Evolutionary conservation across 2,797 vertebrate genomes (phyloP).

Genomic region (Siniperca obscura): DNA sequence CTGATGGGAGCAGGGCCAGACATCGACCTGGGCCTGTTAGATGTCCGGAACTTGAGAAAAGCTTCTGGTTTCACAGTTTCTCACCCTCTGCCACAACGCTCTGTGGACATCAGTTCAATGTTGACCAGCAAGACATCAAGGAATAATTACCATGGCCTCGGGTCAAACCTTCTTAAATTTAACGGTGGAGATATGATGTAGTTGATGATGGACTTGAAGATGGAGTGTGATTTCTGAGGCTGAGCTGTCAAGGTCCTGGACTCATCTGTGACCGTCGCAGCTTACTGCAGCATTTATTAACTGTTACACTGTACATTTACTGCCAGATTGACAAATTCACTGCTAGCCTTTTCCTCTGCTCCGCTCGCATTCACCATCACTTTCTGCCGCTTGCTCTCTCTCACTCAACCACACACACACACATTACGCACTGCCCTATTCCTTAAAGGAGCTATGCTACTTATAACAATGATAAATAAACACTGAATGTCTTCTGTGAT

Average conservation of each 20-base stretch:
- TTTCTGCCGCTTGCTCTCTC: too few species aligned
- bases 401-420: too few species aligned
- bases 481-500: too few species aligned
- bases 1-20: constrained; percentile 38
- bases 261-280: neutral
- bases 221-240: neutral
- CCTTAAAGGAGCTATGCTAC: too few species aligned
- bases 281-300: neutral
- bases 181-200: neutral
- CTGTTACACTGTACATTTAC: too few species aligned
- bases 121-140: neutral
- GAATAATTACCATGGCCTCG: neutral
- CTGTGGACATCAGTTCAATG: neutral
- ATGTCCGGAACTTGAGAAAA: constrained; percentile 9
- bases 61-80: constrained; percentile 33
- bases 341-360: too few species aligned
- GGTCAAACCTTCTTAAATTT: neutral
- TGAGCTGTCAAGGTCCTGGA: neutral
- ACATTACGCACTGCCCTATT: too few species aligned
- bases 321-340: too few species aligned
- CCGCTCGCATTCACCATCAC: too few species aligned
- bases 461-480: too few species aligned
- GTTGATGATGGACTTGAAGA: neutral
- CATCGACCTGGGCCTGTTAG: constrained; percentile 31
- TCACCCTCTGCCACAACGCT: constrained; percentile 13